phyloP scores from a whole-genome alignment of 2,113 vertebrate genomes.

The Azemiops feae region DNA sequence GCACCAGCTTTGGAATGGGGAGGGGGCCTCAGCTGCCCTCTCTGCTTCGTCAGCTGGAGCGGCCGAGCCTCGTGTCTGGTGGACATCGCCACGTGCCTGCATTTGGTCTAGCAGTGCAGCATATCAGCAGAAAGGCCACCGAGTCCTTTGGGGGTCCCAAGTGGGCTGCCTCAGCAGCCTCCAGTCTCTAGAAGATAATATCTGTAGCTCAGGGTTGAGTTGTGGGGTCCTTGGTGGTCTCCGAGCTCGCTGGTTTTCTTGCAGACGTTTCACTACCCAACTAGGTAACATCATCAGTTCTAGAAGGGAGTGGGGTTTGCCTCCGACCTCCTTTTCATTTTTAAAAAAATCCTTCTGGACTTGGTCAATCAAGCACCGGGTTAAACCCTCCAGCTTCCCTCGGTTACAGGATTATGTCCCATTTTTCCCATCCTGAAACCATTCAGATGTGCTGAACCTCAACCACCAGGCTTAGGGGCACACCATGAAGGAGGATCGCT shows the following conservation, averaged over 20 bases:
- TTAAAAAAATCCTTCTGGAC: not conserved
- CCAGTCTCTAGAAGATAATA: too few species aligned
- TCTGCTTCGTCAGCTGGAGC: not conserved
- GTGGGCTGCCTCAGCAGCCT: not conserved
- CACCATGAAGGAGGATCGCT: not conserved
- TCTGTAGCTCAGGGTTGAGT: too few species aligned
- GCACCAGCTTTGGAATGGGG: not conserved
- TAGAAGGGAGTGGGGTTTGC: too few species aligned
- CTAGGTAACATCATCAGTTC: too few species aligned
- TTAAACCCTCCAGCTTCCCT: not conserved
- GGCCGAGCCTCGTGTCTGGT: accelerated
- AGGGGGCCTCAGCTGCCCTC: not conserved
- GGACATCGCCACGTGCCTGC: not conserved
- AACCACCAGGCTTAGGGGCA: not conserved
- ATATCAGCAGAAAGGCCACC: not conserved
- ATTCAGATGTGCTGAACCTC: not conserved
- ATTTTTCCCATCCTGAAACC: too few species aligned
- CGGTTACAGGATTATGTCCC: not conserved
- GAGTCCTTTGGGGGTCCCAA: too few species aligned
- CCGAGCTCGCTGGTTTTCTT: too few species aligned
- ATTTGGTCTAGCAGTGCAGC: not conserved
- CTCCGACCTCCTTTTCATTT: not conserved
- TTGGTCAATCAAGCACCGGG: not conserved
- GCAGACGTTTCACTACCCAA: too few species aligned
- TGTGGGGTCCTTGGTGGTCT: too few species aligned